Base-by-base conservation (phyloP, 2,888 invertebrate species). In the Drosophila limbata region DNA sequence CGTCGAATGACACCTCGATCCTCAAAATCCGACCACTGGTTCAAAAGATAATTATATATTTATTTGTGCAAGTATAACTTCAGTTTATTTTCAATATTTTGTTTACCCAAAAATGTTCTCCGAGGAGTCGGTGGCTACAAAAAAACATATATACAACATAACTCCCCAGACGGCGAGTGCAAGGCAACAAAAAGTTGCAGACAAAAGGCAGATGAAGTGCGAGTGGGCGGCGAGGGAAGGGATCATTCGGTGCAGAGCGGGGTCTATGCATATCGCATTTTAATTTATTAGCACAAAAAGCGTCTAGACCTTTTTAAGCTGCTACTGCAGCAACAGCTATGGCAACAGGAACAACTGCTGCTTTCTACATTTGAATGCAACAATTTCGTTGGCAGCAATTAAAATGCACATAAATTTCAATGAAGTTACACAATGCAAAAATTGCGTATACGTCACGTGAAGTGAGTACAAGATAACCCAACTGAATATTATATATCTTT, bases 241-340 rank as follows among this genome's bases (percentile, higher is more conserved):
- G 6, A 59, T 51, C 61, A 53, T 47, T 51, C 79, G 73, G 55
- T 69, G 71, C 62, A 47, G 55, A 59, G 25, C 25, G 52, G 62
- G 51, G 62, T 68, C 81, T 88, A 88, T 89, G 88, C 83, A 89
- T 87, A 89, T 82, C 83, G 89, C 88, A 88, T 86, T 86, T 86
- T 86, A 86, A 89, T 86, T 89, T 86, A 86, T 86, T 89, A 86
- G 86, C 79, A 82, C 86, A 84, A 84, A 88, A 89, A 85, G 79
- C 75, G 86, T 86, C 86, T 86, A 86, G 86, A 86, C 86, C 83
- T 79, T 86, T 86, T 86, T 85, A 87, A 85, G 89, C 89, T 86
- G 68, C 64, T 28, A 52, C 81, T 67, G 56, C 84, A 63, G 47
- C 40, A 87, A 77, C 31, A 48, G 19, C 48, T 25, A 44, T 45